Evolutionary conservation across 1,140 invertebrate species (phyloP).

Genomic region (Ptiloglossa arizonensis): DNA sequence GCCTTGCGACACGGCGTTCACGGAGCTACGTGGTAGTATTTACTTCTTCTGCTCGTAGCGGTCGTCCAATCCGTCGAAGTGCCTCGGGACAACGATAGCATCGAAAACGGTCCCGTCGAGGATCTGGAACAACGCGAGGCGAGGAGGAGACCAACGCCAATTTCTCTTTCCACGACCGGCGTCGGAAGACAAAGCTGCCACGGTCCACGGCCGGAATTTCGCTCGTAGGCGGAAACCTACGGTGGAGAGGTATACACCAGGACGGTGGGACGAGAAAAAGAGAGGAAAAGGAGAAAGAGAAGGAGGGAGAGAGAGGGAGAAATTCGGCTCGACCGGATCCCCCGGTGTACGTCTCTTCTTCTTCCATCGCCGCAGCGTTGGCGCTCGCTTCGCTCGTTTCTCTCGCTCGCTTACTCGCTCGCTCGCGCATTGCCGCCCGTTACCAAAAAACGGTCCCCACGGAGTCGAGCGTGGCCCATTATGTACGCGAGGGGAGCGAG

Average conservation of each 20-base stretch:
- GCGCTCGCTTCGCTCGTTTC: no score
- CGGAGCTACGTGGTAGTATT: background rate
- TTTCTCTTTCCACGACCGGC: conserved; percentile 41
- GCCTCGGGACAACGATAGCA: conserved; percentile 39
- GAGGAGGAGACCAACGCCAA: conserved; percentile 35
- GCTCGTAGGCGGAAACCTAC: conserved; percentile 66
- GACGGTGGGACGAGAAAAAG: background rate
- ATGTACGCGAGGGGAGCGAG: conserved; percentile 59
- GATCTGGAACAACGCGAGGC: conserved; percentile 37
- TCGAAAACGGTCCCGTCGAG: conserved; percentile 31
- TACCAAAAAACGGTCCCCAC: conserved; percentile 58
- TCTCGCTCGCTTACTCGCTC: no score
- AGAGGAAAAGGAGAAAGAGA: conserved; percentile 18
- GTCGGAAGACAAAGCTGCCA: conserved; percentile 36
- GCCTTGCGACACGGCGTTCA: conserved; percentile 10
- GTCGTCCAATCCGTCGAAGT: conserved; percentile 42
- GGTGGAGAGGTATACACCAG: conserved; percentile 10
- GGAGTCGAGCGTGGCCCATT: conserved; percentile 58
- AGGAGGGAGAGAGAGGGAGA: conserved; percentile 33
- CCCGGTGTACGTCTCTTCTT: no score
- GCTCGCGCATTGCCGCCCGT: conserved; percentile 16
- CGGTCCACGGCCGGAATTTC: conserved; percentile 47
- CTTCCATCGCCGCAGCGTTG: no score
- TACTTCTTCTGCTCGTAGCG: conserved; percentile 18
- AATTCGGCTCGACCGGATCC: conserved; percentile 2